Evolutionary conservation across 2,888 invertebrate species (phyloP), one percentile per base, ranked within the genome.

Genomic region (Acanthococcus lagerstroemiae): DNA sequence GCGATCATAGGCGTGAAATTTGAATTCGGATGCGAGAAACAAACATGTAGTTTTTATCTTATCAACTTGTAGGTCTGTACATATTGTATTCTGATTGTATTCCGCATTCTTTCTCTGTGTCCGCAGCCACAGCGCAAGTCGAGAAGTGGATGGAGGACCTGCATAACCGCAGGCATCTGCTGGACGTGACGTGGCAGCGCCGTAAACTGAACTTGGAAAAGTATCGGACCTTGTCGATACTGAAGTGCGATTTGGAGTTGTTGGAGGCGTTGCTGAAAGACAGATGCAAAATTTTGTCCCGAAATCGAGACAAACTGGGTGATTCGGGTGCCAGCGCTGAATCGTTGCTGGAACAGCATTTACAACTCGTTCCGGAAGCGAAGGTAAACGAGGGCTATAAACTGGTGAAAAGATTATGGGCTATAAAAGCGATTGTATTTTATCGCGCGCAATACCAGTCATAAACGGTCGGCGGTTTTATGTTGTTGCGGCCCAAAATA

Each of bases 191-290:
- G 46, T 85, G 85, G 78, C 82, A 82, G 71, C 82, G 80, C 71
- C 79, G 88, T 70, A 87, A 88, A 76, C 81, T 82, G 6, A 84
- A 88, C 74, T 78, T 90, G 72, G 89, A 90, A 73, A 88, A 90
- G 75, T 86, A 88, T 72, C 77, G 88, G 68, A 86, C 87, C 44
- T 77, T 89, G 67, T 85, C 87, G 55, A 78, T 87, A 71, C 77
- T 90, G 44, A 86, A 87, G 56, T 81, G 83, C 55, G 90, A 89
- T 74, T 78, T 90, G 58, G 78, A 82, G 55, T 81, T 83, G 70
- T 76, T 87, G 27, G 84, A 86, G 72, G 79, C 82, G 21, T 77
- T 80, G 52, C 74, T 87, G 19, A 78, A 77, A 65, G 79, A 80
- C 65, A 78, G 83, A 70, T 79, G 80, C 60, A 79, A 81, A 50